These are phyloP conservation scores for Paraplagusia blochii DNA, from an alignment of 2,113 vertebrate genomes.

Conservation along the genomic window DNA sequence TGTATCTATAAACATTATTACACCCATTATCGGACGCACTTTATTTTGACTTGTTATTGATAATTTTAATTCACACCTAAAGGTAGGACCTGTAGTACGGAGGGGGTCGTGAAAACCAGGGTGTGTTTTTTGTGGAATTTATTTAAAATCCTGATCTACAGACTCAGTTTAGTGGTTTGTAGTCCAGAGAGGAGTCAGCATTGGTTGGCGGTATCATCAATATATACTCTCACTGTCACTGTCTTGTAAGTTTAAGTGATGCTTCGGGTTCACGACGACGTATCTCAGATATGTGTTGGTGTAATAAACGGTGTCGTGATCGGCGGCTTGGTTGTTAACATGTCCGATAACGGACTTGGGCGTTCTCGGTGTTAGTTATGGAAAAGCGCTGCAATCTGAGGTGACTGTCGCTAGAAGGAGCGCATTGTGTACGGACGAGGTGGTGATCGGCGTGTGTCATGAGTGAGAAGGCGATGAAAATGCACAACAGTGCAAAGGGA, in stretches of 20 bases:
- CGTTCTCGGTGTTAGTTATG: constrained; percentile 21
- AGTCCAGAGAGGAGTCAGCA: constrained; percentile 36
- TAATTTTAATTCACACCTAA: not conserved
- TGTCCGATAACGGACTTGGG: constrained; percentile 48
- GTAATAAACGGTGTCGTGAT: constrained; percentile 4
- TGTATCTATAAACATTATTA: constrained; percentile 13
- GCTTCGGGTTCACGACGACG: constrained; percentile 2
- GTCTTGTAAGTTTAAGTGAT: not conserved
- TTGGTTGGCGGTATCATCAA: constrained; percentile 23
- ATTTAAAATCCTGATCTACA: not conserved
- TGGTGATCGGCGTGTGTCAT: not conserved
- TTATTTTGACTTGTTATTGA: not conserved
- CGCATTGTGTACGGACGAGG: constrained; percentile 9
- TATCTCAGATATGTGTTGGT: not conserved
- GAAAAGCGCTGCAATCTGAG: constrained; percentile 27
- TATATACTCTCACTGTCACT: constrained; percentile 32
- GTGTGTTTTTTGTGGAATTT: not conserved
- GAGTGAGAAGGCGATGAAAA: not conserved
- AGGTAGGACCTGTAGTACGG: fast-evolving
- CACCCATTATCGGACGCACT: constrained; percentile 51
- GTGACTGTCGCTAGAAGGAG: constrained; percentile 5
- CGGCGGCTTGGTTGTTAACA: constrained; percentile 10
- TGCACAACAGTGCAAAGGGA: not conserved
- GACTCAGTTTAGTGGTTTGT: constrained; percentile 14
- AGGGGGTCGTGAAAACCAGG: not conserved